Base-by-base conservation (phyloP, 2,113 vertebrate genomes). In the Rana temporaria region DNA sequence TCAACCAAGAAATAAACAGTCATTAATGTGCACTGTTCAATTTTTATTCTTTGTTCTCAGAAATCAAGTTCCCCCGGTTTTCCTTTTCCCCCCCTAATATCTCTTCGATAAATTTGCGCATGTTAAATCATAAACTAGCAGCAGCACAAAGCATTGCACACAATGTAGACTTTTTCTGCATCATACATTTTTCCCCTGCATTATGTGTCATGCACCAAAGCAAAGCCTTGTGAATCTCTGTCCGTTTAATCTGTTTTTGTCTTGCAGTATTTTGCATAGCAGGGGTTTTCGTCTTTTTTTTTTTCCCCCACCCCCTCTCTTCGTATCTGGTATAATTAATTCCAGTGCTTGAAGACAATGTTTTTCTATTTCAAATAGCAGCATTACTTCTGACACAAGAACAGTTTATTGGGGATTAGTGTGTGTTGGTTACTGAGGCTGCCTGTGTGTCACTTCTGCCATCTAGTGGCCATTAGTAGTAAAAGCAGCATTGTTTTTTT, bases 341-440 rank as follows among this genome's bases (percentile, higher is more conserved):
- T 78, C 75, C 65, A 78, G 64, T 48, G 68, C 67, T 77, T 64
- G 56, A 74, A 77, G 34, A 69, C 74, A 78, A 63, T 78, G 38
- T 78, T 84, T 84, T 84, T 78, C 53, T 70, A 66, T 84, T 78
- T 78, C 24, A 84, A 78, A 84, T 78, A 78, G 32, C 48, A 53
- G 59, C 82, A 69, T 70, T 78, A 78, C 53, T 70, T 71, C 30
- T 63, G 34, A 63, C 81, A 68, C 53, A 38, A 55, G 56, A 74
- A 64, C 55, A 17, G 53, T 78, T 62, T 84, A 78, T 70, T 62
- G 34, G 74, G 65, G 59, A 78, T 78, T 84, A 34, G 42, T 62
- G 42, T 52, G 56, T 24, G 34, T 30, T 18, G 63, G 12, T 20
- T 42, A 22, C 60, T 17, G 2, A 19, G 42, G 26, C 19, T 19